phyloP scores from a whole-genome alignment of 2,113 vertebrate species.

The Scytalopus superciliaris region DNA sequence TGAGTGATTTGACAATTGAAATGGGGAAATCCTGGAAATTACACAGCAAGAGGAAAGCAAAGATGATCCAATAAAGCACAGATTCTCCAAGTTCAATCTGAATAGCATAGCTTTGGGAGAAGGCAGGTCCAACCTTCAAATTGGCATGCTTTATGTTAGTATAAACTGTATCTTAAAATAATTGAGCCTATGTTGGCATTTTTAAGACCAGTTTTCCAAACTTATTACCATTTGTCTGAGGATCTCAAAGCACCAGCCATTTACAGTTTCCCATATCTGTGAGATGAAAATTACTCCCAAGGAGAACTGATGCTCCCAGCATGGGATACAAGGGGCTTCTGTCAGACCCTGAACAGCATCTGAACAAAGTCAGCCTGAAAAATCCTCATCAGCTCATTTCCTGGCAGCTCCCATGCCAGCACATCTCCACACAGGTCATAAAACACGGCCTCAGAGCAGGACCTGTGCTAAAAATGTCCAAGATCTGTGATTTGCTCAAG shows the following conservation, averaged over 20 bases:
- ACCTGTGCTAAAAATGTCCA: not conserved
- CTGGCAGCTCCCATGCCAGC: not conserved
- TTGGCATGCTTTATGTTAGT: not conserved
- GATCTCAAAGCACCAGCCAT: not conserved
- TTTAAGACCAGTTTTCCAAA: not conserved
- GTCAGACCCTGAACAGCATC: not conserved
- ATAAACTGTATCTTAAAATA: not conserved
- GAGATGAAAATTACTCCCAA: not conserved
- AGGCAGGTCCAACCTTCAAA: not conserved
- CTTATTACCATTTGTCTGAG: not conserved
- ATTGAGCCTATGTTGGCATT: not conserved
- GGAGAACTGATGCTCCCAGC: not conserved
- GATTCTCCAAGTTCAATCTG: not conserved
- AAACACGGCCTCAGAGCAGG: not conserved
- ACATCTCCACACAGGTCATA: not conserved
- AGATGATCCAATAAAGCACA: not conserved
- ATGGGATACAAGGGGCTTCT: rapidly evolving
- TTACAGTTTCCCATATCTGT: not conserved
- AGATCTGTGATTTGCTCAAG: not conserved
- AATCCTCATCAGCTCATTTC: not conserved
- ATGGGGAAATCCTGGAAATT: not conserved
- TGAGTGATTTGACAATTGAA: not conserved
- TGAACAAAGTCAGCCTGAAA: not conserved
- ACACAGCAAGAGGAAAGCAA: not conserved
- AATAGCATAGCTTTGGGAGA: not conserved